phyloP scores from a whole-genome alignment of 2,888 invertebrate genomes.

The Punctoribates punctum region DNA sequence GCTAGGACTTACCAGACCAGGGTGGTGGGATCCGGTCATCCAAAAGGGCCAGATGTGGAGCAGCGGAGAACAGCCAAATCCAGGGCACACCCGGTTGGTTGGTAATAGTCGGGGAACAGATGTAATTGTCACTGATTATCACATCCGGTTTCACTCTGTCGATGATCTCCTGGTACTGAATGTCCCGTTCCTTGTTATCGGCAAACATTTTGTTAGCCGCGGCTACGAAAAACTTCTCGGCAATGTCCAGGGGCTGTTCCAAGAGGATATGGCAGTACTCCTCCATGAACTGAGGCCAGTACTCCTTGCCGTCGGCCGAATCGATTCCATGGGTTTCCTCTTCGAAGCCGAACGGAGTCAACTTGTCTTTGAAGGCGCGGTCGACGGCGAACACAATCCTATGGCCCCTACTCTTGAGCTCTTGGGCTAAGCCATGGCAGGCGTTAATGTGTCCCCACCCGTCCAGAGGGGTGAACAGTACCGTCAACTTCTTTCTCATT shows the following conservation, averaged over 20 bases:
- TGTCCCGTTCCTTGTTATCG: neutral
- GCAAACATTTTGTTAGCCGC: neutral
- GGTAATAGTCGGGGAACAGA: neutral
- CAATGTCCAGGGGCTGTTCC: neutral
- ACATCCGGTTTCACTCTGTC: conserved; percentile 27
- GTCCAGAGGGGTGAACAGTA: conserved; percentile 19
- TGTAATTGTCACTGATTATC: conserved; percentile 20
- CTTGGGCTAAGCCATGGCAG: conserved; percentile 15
- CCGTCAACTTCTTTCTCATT: conserved; percentile 6
- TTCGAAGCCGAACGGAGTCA: conserved; percentile 20
- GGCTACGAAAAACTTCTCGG: neutral
- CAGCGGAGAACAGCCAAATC: neutral
- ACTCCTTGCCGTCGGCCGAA: neutral
- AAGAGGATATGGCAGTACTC: neutral
- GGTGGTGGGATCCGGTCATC: neutral
- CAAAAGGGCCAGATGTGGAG: neutral
- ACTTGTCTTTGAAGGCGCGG: neutral
- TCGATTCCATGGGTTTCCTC: neutral
- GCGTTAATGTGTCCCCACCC: conserved; percentile 36
- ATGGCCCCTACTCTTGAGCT: conserved; percentile 15
- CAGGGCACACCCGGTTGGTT: conserved; percentile 17
- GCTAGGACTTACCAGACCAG: neutral
- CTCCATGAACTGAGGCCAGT: neutral
- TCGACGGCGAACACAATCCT: conserved; percentile 23
- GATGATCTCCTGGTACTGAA: neutral